Evolutionary conservation across 2,888 invertebrate species (phyloP).

Genomic region (Amiota minor): DNA sequence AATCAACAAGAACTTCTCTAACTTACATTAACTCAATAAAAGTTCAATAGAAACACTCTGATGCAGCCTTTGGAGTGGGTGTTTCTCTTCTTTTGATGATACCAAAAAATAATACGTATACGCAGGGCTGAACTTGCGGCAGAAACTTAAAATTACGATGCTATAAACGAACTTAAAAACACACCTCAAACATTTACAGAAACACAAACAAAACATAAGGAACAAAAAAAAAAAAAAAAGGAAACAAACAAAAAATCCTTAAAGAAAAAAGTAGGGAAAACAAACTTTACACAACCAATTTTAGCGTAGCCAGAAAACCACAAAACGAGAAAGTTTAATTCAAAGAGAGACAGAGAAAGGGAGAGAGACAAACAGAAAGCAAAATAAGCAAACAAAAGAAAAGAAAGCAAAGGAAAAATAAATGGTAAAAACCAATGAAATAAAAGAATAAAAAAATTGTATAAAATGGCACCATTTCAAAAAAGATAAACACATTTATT

Average conservation of each 20-base stretch:
- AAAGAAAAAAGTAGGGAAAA: background rate
- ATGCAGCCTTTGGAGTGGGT: too few relatives aligned
- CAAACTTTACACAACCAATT: slow-evolving; percentile 25
- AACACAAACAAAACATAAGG: background rate
- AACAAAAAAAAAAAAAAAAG: too few relatives aligned
- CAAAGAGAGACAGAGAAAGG: background rate
- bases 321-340: slow-evolving; percentile 15
- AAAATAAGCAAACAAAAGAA: background rate
- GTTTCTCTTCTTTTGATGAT: too few relatives aligned
- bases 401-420: slow-evolving; percentile 38
- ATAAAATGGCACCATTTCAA: slow-evolving; percentile 8
- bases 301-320: slow-evolving; percentile 16
- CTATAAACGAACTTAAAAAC: slow-evolving; percentile 28
- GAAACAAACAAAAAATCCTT: background rate
- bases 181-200: slow-evolving; percentile 25
- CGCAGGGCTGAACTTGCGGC: background rate
- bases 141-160: slow-evolving; percentile 24
- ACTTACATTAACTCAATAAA: slow-evolving; percentile 3
- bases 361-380: background rate
- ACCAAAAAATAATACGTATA: too few relatives aligned
- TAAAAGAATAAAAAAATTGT: slow-evolving; percentile 17
- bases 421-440: slow-evolving; percentile 51
- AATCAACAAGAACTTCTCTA: slow-evolving; percentile 10
- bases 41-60: slow-evolving; percentile 13
- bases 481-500: slow-evolving; percentile 66